phyloP scores from a whole-genome alignment of 2,888 invertebrate species.

The Sinhomidia bicolor region DNA sequence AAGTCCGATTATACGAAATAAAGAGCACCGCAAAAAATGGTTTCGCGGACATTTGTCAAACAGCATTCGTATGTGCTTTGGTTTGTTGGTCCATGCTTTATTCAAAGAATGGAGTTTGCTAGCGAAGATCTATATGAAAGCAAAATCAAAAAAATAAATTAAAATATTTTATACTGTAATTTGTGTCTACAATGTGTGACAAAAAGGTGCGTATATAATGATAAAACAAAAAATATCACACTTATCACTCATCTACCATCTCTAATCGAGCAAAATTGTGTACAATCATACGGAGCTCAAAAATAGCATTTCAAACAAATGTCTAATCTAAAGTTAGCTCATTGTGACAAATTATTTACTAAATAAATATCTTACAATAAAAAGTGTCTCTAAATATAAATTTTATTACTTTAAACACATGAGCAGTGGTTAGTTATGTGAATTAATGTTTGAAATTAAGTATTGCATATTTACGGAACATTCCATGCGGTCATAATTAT shows the following conservation, averaged over 20 bases:
- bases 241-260: neutral
- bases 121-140: constrained; percentile 65
- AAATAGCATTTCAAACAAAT: too few relatives aligned
- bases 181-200: neutral
- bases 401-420: neutral
- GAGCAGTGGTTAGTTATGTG: neutral
- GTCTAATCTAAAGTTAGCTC: too few relatives aligned
- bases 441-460: neutral
- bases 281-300: too few relatives aligned
- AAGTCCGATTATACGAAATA: neutral
- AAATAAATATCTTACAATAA: too few relatives aligned
- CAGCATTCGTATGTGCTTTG: constrained; percentile 31
- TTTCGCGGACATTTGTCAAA: constrained; percentile 36
- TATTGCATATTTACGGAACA: neutral
- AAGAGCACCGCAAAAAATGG: neutral
- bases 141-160: constrained; percentile 54
- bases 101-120: constrained; percentile 51
- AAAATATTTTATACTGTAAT: neutral
- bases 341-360: too few relatives aligned
- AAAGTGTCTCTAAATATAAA: neutral
- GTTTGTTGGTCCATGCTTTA: constrained; percentile 62
- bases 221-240: neutral
- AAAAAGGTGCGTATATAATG: neutral
- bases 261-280: too few relatives aligned
- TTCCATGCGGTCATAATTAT: neutral